Conservation (phyloP, 1,140 invertebrate species). For the Atta colombica region DNA sequence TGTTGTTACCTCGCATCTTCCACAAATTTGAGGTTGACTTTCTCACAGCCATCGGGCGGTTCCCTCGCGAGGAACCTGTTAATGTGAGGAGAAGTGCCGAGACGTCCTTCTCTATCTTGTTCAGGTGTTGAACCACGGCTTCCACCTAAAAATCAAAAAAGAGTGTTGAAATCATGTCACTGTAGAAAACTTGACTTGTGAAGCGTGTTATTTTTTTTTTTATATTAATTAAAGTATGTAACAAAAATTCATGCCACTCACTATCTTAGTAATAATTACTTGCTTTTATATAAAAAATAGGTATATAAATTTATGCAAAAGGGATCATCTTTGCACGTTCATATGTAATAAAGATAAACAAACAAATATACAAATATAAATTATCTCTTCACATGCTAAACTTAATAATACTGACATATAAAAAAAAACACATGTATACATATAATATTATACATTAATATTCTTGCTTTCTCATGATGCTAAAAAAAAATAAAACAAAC, state of each 20-base stretch:
- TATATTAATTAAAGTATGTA: conserved; percentile 46
- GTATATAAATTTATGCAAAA: conserved; percentile 12
- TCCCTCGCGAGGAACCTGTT: conserved; percentile 94
- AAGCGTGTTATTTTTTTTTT: not conserved
- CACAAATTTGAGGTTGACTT: conserved; percentile 90
- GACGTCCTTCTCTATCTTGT: conserved; percentile 87
- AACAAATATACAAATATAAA: conserved; percentile 13
- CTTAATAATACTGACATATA: conserved; percentile 6
- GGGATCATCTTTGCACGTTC: not conserved
- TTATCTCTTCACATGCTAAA: conserved; percentile 37
- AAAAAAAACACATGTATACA: not conserved
- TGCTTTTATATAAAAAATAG: not conserved
- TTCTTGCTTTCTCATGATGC: conserved; percentile 11
- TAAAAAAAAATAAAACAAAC: conserved; percentile 47
- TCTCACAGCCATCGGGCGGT: conserved; percentile 96
- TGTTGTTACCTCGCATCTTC: conserved; percentile 89
- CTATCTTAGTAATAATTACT: conserved; percentile 47
- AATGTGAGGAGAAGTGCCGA: conserved; percentile 93
- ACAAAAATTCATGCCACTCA: conserved; percentile 62
- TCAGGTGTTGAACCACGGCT: conserved; percentile 89
- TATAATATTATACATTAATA: not conserved
- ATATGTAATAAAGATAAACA: conserved; percentile 16
- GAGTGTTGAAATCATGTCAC: not conserved
- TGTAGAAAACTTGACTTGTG: not conserved
- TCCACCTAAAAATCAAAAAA: conserved; percentile 83